Percentiles rank a stretch among this genome's conserved stretches.
These are phyloP conservation scores for Desmodus rotundus DNA, from an alignment of 2,113 vertebrate genomes.

Conservation along the genomic window DNA sequence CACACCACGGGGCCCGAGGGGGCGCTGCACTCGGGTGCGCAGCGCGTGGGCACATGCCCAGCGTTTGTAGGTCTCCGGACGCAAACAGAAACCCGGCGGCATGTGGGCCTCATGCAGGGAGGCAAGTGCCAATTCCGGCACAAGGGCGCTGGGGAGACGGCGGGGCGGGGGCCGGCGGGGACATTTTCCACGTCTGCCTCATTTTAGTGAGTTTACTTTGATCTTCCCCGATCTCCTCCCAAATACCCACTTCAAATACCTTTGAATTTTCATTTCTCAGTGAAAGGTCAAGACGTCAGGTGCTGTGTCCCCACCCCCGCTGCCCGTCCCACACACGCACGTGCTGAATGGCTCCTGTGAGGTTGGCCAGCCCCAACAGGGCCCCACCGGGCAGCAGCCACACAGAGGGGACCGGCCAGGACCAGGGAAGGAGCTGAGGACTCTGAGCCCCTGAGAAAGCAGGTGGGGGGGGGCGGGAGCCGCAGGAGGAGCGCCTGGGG, in stretches of 20 bases:
- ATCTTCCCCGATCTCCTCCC: background rate
- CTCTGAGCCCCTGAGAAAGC: too few species aligned
- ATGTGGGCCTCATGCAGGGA: accelerated
- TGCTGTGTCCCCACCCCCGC: accelerated
- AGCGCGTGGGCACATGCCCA: accelerated
- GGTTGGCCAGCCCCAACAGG: background rate
- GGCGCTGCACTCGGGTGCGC: accelerated
- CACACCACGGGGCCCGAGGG: accelerated
- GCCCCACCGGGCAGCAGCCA: too few species aligned
- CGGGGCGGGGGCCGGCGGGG: accelerated
- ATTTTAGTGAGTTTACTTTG: accelerated
- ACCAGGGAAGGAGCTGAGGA: accelerated
- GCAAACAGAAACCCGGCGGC: background rate
- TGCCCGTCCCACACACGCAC: accelerated
- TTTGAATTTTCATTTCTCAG: background rate
- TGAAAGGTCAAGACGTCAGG: background rate
- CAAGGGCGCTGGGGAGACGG: accelerated
- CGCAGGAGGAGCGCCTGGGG: accelerated
- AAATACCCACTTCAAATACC: background rate
- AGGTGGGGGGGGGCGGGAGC: too few species aligned
- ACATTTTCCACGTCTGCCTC: accelerated
- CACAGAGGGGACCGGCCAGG: too few species aligned
- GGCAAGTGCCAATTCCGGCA: background rate
- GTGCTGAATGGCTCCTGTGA: accelerated
- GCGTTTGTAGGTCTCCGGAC: background rate